Base-by-base conservation (phyloP, 2,113 vertebrate genomes). In the Cryptotis parvus region DNA sequence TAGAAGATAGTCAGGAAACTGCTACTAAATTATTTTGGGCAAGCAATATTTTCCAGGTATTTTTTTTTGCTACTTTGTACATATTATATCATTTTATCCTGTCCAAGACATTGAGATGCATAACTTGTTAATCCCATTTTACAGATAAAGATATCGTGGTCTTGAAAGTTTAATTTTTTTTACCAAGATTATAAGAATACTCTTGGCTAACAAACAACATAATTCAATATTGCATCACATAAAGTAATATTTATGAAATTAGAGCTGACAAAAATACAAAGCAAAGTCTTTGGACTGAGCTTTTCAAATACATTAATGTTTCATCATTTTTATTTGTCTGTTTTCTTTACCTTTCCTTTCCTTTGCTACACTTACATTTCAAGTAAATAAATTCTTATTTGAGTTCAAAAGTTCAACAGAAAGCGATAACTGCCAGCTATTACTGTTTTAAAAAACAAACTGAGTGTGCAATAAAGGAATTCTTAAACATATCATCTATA, bases 141-240 rank as follows among this genome's bases (percentile, higher is more conserved):
- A 95, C 22, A 85, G 35, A 87, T 39, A 68, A 4, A 82, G 24
- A 74, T 35, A 65, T 31, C 24, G 35, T 49, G 24, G 24, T 72
- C 66, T 41, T 66, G 14, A 35, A 15, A 70, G 65, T 41, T 91
- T 79, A 52, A 83, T 90, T 91, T 86, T 68, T 73, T 76, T 70
- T 20, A 83, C 41, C 65, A 78, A 69, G 49, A 75, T 75, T 79
- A 92, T 45, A 91, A 89, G 43, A 66, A 77, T 70, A 90, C 66
- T 6, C 9, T 79, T 7, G 8, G 43, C 45, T 87, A 89, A 84
- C 41, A 91, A 92, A 79, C 29, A 78, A 27, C 24, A 63, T 52
- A 88, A 69, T 84, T 87, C 20, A 90, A 78, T 87, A 66, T 8
- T 43, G 43, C 8, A 52, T 88, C 41, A 75, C 16, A 33, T 70